Evolutionary conservation across 2,888 invertebrate species (phyloP).

Genomic region (Carabus problematicus): DNA sequence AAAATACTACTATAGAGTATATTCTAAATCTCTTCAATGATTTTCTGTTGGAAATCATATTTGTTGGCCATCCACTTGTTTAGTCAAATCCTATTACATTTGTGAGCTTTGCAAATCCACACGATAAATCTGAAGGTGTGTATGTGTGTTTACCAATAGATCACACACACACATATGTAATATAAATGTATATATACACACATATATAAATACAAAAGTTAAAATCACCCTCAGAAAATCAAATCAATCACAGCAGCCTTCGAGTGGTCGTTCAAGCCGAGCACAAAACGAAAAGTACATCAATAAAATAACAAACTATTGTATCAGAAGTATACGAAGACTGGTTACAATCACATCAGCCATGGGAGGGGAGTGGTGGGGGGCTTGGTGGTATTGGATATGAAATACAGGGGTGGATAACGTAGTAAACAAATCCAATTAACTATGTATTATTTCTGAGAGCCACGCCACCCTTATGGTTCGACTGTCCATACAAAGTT

Average conservation of each 20-base stretch:
- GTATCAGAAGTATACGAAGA: conserved; percentile 20
- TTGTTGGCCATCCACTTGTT: no score
- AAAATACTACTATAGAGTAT: no score
- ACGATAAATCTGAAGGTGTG: background rate
- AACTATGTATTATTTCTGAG: conserved; percentile 58
- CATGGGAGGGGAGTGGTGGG: background rate
- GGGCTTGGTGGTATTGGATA: background rate
- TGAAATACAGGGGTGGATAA: conserved; percentile 6
- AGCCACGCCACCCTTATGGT: conserved; percentile 40
- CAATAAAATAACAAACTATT: conserved; percentile 36
- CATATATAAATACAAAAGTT: background rate
- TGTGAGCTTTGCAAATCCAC: no score
- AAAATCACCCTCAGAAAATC: conserved; percentile 26
- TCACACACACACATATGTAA: conserved; percentile 22
- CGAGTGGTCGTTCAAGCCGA: background rate
- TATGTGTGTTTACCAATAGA: conserved; percentile 12
- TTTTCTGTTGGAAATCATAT: no score
- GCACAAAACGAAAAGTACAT: conserved; percentile 29
- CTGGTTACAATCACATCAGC: background rate
- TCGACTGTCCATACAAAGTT: background rate
- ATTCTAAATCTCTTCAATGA: no score
- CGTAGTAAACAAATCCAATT: conserved; percentile 58
- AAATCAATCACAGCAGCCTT: conserved; percentile 31
- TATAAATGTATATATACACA: background rate
- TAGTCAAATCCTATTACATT: no score